Evolutionary conservation across 1,140 invertebrate genomes (phyloP), one percentile per base, ranked within the genome.

Genomic region (Ceratitis capitata): DNA sequence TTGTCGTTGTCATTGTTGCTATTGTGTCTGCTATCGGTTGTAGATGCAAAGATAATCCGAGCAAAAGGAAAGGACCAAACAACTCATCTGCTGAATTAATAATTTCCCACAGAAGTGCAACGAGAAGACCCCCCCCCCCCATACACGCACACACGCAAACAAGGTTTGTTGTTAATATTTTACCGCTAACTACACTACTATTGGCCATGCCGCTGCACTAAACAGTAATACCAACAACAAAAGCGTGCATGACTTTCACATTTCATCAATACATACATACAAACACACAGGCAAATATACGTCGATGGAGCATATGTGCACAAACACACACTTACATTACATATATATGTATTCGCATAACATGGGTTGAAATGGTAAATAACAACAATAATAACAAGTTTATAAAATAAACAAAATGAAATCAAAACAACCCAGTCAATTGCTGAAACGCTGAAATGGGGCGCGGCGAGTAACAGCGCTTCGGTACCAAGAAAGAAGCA

Each of bases 371-470:
- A 78, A 45, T 10, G 26, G n/a, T 1, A 78, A 78, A 78, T 45
- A 78, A 74, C 39, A 74, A 45, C 69, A 78, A 78, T 64, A 64
- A 32, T 64, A 64, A 32, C 42, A 78, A 47, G 14, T 78, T 78
- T 78, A 42, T 78, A 78, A 78, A 78, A 78, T 78, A 42, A 78
- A 78, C 39, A 42, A 78, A 78, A 78, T 45, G 39, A 78, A 78
- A 78, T 45, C 39, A 78, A 78, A 45, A 39, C 69, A 78, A 35
- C 69, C 39, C 14, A 78, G 69, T 19, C 69, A 78, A 45, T 10
- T 26, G 42, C 61, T n/a, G n/a, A n/a, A n/a, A n/a, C n/a, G n/a
- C n/a, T n/a, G n/a, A 78, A 45, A 78, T 35, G n/a, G 51, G 19
- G 51, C 7, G 23, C 6, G 39, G 14, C 35, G 7, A 78, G 51